Evolutionary conservation across 1,140 invertebrate genomes (phyloP).

Genomic region (Pteromalus puparum): DNA sequence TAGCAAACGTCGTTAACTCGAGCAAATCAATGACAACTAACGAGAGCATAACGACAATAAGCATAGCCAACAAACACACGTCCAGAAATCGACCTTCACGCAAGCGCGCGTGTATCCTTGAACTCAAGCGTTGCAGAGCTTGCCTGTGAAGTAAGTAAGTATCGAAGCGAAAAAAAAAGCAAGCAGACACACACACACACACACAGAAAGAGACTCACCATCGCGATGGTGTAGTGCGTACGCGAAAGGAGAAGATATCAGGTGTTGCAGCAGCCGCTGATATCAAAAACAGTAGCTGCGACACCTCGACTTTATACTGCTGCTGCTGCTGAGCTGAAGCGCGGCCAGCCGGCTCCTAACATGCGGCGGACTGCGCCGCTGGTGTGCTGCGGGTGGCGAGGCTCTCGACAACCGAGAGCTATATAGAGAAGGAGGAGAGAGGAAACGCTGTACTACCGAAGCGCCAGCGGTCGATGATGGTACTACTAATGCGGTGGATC

Average conservation of each 20-base stretch:
- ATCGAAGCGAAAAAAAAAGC: background rate
- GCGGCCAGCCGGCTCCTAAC: conserved; percentile 67
- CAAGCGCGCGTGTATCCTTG: background rate
- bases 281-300: background rate
- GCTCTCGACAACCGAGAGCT: conserved; percentile 57
- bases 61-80: no score
- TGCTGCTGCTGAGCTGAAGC: conserved; percentile 39
- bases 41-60: no score
- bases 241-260: background rate
- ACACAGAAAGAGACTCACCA: conserved; percentile 33
- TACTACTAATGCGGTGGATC: background rate
- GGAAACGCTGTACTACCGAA: background rate
- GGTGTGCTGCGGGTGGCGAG: conserved; percentile 35
- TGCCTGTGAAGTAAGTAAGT: no score
- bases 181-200: background rate
- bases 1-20: background rate
- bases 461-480: background rate
- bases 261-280: background rate
- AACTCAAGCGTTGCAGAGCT: background rate
- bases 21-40: background rate
- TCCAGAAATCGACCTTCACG: background rate
- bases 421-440: background rate
- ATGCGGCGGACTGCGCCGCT: conserved; percentile 71
- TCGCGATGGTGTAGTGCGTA: conserved; percentile 7
- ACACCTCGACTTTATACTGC: background rate